A percentile compares a stretch with the other conserved stretches of the same genome.
phyloP scores from a whole-genome alignment of 2,888 invertebrate genomes.

The Keiferia lycopersicella region DNA sequence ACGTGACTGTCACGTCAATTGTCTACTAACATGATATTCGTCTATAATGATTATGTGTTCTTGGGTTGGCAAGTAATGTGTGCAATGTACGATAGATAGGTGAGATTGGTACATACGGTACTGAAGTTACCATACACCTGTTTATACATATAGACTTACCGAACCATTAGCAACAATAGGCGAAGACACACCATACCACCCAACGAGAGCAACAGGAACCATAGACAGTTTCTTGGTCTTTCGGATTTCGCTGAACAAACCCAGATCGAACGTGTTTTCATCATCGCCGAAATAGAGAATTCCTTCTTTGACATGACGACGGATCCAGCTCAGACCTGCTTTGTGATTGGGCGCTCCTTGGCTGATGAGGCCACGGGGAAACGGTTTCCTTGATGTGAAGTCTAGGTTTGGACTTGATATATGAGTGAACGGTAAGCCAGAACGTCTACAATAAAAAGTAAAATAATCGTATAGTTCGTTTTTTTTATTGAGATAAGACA shows the following conservation, averaged over 20 bases:
- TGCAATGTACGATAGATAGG: no score
- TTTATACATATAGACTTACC: conserved; percentile 44
- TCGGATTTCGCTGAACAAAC: conserved; percentile 86
- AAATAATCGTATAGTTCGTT: background rate
- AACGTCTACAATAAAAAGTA: conserved; percentile 53
- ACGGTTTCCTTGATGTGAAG: background rate
- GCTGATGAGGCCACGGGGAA: no score
- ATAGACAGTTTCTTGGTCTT: conserved; percentile 87
- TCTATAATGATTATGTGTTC: no score
- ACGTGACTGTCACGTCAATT: no score
- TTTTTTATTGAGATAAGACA: no score
- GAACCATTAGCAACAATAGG: conserved; percentile 83
- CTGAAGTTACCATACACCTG: no score
- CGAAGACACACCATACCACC: conserved; percentile 84
- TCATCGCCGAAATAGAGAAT: conserved; percentile 89
- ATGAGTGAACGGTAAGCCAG: conserved; percentile 82
- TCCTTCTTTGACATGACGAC: conserved; percentile 69
- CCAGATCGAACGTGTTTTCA: conserved; percentile 87
- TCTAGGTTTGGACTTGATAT: conserved; percentile 84
- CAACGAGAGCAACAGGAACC: conserved; percentile 92
- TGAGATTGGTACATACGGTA: no score
- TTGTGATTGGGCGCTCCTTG: conserved; percentile 87
- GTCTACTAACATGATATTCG: no score
- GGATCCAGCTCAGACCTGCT: conserved; percentile 83
- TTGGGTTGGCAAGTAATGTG: no score